Percentiles rank a stretch among this genome's conserved stretches.
Evolutionary conservation across 2,888 invertebrate genomes (phyloP).

Genomic region (Cosmia pyralina): DNA sequence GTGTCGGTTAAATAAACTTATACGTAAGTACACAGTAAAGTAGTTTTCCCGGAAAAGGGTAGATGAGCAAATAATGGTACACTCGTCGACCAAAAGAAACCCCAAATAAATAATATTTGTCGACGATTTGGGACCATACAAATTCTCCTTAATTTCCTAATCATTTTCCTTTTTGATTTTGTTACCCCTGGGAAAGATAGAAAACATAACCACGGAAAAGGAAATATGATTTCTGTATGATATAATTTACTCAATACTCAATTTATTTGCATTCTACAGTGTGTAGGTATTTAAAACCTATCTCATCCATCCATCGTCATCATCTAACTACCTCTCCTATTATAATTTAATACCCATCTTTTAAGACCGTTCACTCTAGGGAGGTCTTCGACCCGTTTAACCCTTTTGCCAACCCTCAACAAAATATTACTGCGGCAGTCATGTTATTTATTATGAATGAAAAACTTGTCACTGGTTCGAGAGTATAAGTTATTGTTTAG

Average conservation of each 20-base stretch:
- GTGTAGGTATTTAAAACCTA: too few relatives aligned
- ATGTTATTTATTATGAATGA: slow-evolving; percentile 18
- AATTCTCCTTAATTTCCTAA: slow-evolving; percentile 27
- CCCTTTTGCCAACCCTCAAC: slow-evolving; percentile 14
- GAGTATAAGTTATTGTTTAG: slow-evolving; percentile 8
- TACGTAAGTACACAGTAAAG: not conserved
- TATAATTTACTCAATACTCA: not conserved
- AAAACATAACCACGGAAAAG: slow-evolving; percentile 12
- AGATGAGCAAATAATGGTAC: slow-evolving; percentile 22
- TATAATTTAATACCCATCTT: too few relatives aligned
- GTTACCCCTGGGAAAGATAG: slow-evolving; percentile 13
- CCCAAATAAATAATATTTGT: slow-evolving; percentile 37
- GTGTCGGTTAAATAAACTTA: slow-evolving; percentile 5
- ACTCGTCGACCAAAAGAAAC: slow-evolving; percentile 22
- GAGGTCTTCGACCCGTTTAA: slow-evolving; percentile 12
- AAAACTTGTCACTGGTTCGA: slow-evolving; percentile 27
- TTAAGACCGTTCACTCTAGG: slow-evolving; percentile 8
- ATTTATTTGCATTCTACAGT: too few relatives aligned
- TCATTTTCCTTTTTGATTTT: slow-evolving; percentile 23
- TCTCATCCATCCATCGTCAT: too few relatives aligned
- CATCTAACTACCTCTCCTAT: too few relatives aligned
- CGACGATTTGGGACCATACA: slow-evolving; percentile 20
- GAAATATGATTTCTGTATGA: slow-evolving; percentile 4
- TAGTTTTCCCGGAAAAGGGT: slow-evolving; percentile 21
- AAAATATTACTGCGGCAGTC: slow-evolving; percentile 20